Evolutionary conservation across 2,888 invertebrate species (phyloP), one percentile per base, ranked within the genome.

Genomic region (Plagiodera versicolora): DNA sequence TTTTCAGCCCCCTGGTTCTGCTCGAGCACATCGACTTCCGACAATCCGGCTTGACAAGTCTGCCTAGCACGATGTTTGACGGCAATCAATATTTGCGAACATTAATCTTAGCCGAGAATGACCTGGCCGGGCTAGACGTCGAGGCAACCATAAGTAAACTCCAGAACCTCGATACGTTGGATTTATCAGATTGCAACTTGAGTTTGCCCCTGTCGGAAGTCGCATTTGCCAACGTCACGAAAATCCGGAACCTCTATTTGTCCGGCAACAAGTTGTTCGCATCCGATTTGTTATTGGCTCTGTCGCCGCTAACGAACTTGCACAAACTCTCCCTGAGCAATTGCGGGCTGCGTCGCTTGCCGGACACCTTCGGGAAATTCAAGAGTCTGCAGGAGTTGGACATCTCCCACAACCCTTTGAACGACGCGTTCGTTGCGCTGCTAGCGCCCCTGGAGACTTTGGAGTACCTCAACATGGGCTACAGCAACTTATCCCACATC

Each of bases 381-480:
- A 85, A 86, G 68, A 83, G 87, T 72, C 82, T 90, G 16, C 83
- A 86, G 68, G 88, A 89, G 72, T 80, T 89, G 39, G 89, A 89
- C 70, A 87, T 89, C 72, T 89, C 89, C 0, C 83, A 86, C 72
- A 89, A 89, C 77, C 89, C 89, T 0, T 78, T 89, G 0, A 84
- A 85, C 47, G 86, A 88, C 70, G 89, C 87, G 0, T 89, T 89
- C 73, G 86, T 87, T 6, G 84, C 83, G 68, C 75, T 89, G 20
- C 76, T 89, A 16, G 86, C 86, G 1, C 89, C 89, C 0, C 76
- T 89, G 1, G 84, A 86, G 61, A 86, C 86, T 11, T 78, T 90
- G 44, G 86, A 88, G 75, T 88, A 87, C 71, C 79, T 89, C 2
- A 88, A 89, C 75, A 89, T 90, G 89, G 88, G 89, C 5, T 88